Base-by-base conservation (phyloP, 2,888 invertebrate species). In the Limulus polyphemus region DNA sequence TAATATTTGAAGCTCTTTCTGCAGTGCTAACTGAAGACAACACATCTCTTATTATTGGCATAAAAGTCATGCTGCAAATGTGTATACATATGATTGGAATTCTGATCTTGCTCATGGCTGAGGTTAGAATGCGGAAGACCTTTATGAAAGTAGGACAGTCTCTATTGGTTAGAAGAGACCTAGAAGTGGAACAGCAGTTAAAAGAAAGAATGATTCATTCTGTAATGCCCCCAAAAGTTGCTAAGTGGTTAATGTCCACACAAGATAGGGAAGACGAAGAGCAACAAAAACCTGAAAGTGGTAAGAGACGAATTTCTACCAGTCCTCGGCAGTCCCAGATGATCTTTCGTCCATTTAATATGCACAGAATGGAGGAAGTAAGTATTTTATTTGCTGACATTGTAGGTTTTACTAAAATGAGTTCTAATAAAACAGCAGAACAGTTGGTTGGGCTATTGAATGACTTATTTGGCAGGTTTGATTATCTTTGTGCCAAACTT, bases 161-260 rank as follows among this genome's bases (percentile, higher is more conserved):
- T 71, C 79, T 94, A 64, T 79, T 95, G 63, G 93, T 94, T 7
- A 81, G 92, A 48, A 82, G 88, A 59, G 93, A 95, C 75, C 78
- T 97, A 63, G 91, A 93, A 77, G 84, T 90, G 81, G 97, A 97
- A 75, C 93, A 92, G 72, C 88, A 90, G 74, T 80, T 95, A 55
- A 95, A 95, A 76, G 93, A 95, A 76, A 91, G 93, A 76, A 95
- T 97, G 94, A 94, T 93, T 71, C 89, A 89, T 75, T 95, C 94
- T 46, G 89, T 98, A 63, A 97, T 97, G 97, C 97, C 97, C 11
- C 92, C 91, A 0, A 88, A 87, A 74, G 88, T 94, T 2, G 92
- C 93, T 3, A 83, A 85, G 70, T 89, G 88, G 86, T 75, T 90
- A 59, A 82, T 90, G 80, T 84, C 85, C 67, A 66, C 75, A 73